Conservation (phyloP, 1,140 invertebrate genomes). For the Lerema accius region DNA sequence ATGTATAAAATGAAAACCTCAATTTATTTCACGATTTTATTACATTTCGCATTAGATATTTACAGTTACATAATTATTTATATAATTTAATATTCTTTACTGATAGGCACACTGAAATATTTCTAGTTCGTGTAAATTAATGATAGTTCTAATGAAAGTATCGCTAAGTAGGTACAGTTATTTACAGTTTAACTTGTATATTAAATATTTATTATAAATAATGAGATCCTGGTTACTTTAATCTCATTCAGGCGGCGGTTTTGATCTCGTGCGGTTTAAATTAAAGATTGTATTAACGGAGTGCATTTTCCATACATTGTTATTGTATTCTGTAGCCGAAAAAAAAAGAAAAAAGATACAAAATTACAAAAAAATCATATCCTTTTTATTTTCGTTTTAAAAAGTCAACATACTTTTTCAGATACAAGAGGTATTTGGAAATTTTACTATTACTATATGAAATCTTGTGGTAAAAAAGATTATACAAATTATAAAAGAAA, state of each 20-base stretch:
- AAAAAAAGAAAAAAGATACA: too few species aligned
- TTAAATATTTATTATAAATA: slow-evolving; percentile 71
- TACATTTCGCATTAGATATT: slow-evolving; percentile 57
- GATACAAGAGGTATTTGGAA: too few species aligned
- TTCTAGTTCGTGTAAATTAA: slow-evolving; percentile 61
- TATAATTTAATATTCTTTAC: slow-evolving; percentile 45
- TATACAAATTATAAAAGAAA: too few species aligned
- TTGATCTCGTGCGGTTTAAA: slow-evolving; percentile 28
- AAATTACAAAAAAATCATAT: too few species aligned
- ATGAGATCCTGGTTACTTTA: slow-evolving; percentile 77
- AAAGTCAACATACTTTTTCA: too few species aligned
- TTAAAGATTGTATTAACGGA: slow-evolving; percentile 23
- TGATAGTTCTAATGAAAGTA: slow-evolving; percentile 40
- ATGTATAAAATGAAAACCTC: slow-evolving; percentile 80
- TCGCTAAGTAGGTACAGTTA: slow-evolving; percentile 57
- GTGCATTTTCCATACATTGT: too few species aligned
- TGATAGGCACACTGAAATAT: slow-evolving; percentile 69
- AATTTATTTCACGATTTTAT: slow-evolving; percentile 46
- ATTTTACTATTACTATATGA: too few species aligned
- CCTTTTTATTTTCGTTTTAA: too few species aligned
- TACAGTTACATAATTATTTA: slow-evolving; percentile 56
- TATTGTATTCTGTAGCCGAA: too few species aligned
- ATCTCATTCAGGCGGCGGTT: slow-evolving; percentile 65
- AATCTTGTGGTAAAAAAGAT: too few species aligned
- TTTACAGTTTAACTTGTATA: slow-evolving; percentile 59